Conservation (phyloP, 2,113 vertebrate species). For the Syngnathoides biaculeatus region DNA sequence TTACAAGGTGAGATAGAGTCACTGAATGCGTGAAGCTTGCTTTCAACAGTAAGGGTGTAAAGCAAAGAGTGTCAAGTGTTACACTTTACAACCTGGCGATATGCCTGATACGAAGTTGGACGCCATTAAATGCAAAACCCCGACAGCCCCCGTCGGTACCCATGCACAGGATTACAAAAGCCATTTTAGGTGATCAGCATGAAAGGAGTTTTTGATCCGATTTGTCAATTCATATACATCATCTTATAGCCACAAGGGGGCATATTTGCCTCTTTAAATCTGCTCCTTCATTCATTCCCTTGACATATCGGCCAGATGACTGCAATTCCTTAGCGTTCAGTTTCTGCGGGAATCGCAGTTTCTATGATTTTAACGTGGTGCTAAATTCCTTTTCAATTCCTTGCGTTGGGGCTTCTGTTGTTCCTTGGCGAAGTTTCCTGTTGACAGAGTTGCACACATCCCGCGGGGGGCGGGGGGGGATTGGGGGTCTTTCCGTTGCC, state of each 20-base stretch:
- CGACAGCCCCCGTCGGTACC: no score
- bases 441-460: constrained; percentile 61
- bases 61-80: no score
- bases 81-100: no score
- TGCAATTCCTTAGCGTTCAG: neutral
- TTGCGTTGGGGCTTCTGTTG: constrained; percentile 2
- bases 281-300: neutral
- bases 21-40: no score
- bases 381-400: constrained; percentile 6
- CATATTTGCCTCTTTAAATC: neutral
- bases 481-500: constrained; percentile 50
- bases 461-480: no score
- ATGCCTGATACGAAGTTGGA: no score
- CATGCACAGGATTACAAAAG: neutral
- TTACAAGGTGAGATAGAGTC: no score
- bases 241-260: neutral
- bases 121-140: no score
- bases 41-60: no score
- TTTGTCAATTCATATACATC: neutral
- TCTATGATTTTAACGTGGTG: neutral
- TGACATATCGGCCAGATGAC: neutral
- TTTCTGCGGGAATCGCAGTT: neutral
- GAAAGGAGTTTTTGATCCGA: neutral
- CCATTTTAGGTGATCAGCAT: neutral
- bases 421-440: constrained; percentile 60